Base-by-base conservation (phyloP, 92 coral and sea anemone species). In the Porites cylindrica region DNA sequence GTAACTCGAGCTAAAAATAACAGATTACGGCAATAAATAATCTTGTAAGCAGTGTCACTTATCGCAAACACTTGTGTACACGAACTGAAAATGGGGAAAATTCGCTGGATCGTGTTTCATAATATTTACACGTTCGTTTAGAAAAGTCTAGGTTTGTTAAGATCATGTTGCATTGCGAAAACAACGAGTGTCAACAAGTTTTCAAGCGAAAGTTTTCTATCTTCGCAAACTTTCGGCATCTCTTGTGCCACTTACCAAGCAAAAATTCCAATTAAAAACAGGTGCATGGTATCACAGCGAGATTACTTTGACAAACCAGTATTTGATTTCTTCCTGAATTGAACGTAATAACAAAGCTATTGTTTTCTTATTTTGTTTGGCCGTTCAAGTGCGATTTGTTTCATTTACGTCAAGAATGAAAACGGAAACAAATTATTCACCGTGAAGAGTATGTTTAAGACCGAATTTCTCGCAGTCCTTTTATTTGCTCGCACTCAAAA, bases 1-100 rank as follows among this genome's bases (percentile, higher is more conserved):
- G 87, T 62, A 83, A 83, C 54, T 62, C 73, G 52, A 83, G 51
- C 87, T 75, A 20, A 83, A 75, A 83, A 83, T 75, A 83, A 83
- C 87, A 83, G 81, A 63, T 83, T 73, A 83, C 74, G 26, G 65
- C 66, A 75, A 65, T 74, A 83, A 60, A 64, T 70, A 56, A 82
- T 82, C 69, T 70, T 72, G 78, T 82, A 82, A 70, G 78, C 78
- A 38, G 29, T 81, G 20, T 50, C 12, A 63, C 75, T 80, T 83
- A 74, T 83, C 64, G 74, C 73, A 73, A 32, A 65, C 80, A 61
- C 80, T 82, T 82, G 86, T 82, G 60, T 83, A 38, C 24, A 74
- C 73, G 26, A 19, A 74, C 72, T 74, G 75, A 72, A 75, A 61
- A 47, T 38, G 47, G 47, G 43, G 51, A 75, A 75, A 64, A 63